Conservation (phyloP, 2,888 invertebrate species). For the Aleiodes alternator region DNA sequence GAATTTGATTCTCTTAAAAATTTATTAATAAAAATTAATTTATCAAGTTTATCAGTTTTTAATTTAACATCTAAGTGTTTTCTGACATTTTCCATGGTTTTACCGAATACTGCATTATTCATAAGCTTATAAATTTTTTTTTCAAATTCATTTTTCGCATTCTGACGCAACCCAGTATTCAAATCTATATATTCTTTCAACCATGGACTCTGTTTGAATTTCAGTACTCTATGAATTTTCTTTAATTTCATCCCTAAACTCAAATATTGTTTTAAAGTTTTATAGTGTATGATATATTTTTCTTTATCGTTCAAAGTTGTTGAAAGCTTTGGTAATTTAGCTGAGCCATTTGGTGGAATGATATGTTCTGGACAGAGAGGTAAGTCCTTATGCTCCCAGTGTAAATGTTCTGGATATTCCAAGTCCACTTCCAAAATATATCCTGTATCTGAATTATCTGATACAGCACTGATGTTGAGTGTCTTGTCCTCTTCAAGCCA, state of each 20-base stretch:
- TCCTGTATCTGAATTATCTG: constrained; percentile 47
- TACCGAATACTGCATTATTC: constrained; percentile 70
- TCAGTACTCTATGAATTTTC: no score
- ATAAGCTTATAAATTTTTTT: constrained; percentile 72
- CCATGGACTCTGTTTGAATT: no score
- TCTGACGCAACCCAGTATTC: constrained; percentile 65
- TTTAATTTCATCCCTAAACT: constrained; percentile 54
- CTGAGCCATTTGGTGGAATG: background rate
- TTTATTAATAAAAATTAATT: constrained; percentile 66
- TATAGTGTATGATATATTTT: constrained; percentile 65
- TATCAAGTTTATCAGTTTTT: constrained; percentile 55
- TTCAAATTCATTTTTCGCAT: constrained; percentile 66
- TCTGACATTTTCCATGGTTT: constrained; percentile 72
- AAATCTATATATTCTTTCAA: constrained; percentile 7
- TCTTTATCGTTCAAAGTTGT: constrained; percentile 16
- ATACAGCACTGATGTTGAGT: background rate
- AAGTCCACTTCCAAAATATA: constrained; percentile 59
- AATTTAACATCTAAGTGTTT: constrained; percentile 67
- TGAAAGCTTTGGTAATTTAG: constrained; percentile 51
- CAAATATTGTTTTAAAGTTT: constrained; percentile 63
- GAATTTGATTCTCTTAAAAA: no score
- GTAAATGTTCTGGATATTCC: constrained; percentile 65
- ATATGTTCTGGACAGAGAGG: constrained; percentile 57
- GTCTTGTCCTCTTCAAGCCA: constrained; percentile 57
- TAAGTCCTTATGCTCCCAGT: constrained; percentile 66